A percentile compares a stretch with the other conserved stretches of the same genome.
These are phyloP conservation scores for Perca schrenkii DNA, from an alignment of 2,113 vertebrate species.

Conservation along the genomic window DNA sequence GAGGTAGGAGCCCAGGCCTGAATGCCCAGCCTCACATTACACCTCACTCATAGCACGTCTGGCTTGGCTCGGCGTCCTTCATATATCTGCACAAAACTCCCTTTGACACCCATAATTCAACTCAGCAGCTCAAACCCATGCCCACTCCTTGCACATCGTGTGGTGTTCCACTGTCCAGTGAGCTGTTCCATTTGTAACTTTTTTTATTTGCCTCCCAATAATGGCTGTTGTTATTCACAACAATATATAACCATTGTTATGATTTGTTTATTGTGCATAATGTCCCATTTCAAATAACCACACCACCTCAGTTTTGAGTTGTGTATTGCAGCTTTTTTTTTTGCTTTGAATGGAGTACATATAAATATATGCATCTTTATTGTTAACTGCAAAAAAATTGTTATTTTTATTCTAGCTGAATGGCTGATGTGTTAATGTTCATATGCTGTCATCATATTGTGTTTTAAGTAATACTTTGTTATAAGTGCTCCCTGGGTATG, in stretches of 20 bases:
- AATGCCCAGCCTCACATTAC: conserved; percentile 54
- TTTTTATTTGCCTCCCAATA: conserved; percentile 37
- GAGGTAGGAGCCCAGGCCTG: conserved; percentile 92
- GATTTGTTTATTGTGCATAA: conserved; percentile 4
- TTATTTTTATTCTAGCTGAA: conserved; percentile 20
- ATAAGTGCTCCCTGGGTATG: neutral
- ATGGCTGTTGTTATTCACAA: conserved; percentile 11
- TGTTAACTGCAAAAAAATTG: neutral
- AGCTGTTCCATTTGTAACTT: conserved; percentile 6
- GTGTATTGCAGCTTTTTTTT: conserved; percentile 14
- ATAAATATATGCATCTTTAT: neutral
- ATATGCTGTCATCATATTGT: neutral
- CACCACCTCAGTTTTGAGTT: conserved; percentile 10
- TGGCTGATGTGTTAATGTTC: conserved; percentile 14
- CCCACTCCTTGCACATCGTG: conserved; percentile 4
- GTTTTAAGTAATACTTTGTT: conserved; percentile 7
- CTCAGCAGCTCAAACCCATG: conserved; percentile 38
- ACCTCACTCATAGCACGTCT: conserved; percentile 55
- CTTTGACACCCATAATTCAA: conserved; percentile 46
- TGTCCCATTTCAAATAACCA: conserved; percentile 14
- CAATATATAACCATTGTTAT: conserved; percentile 10
- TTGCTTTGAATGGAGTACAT: conserved; percentile 34
- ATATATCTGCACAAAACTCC: conserved; percentile 32
- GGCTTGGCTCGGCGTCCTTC: conserved; percentile 55
- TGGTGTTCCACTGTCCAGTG: conserved; percentile 15